Percentiles rank a stretch among this genome's conserved stretches.
Evolutionary conservation across 2,888 invertebrate genomes (phyloP).

Genomic region (Phyto melanocephala): DNA sequence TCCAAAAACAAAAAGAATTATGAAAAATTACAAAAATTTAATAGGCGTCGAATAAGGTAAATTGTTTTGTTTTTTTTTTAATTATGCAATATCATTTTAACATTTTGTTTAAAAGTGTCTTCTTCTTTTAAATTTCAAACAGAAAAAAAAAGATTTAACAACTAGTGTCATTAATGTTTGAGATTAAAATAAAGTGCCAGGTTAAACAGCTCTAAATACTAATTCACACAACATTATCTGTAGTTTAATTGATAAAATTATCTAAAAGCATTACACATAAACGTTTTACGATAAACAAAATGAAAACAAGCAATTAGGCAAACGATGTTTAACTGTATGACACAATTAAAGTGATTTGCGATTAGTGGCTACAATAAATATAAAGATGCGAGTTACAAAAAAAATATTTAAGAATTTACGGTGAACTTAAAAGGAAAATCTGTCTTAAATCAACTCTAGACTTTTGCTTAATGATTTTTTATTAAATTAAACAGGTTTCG

Average conservation of each 20-base stretch:
- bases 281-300: neutral
- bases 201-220: neutral
- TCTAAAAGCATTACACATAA: slow-evolving; percentile 1
- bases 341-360: slow-evolving; percentile 19
- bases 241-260: slow-evolving; percentile 23
- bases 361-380: neutral
- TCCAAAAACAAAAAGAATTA: slow-evolving; percentile 10
- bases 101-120: no score
- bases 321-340: neutral
- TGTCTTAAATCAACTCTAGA: slow-evolving; percentile 36
- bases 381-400: neutral
- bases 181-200: neutral
- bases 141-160: neutral
- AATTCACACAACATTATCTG: neutral
- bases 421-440: slow-evolving; percentile 34
- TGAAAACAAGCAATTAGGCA: neutral
- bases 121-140: no score
- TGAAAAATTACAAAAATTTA: no score
- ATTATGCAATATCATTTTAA: no score
- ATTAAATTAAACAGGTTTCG: slow-evolving; percentile 27
- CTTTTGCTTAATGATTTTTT: slow-evolving; percentile 19
- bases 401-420: neutral
- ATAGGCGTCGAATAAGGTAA: no score
- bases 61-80: no score
- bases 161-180: neutral